Percentiles rank a stretch among this genome's conserved stretches.
These are phyloP conservation scores for Gymnodraco acuticeps DNA, from an alignment of 2,797 vertebrate genomes.

Conservation along the genomic window DNA sequence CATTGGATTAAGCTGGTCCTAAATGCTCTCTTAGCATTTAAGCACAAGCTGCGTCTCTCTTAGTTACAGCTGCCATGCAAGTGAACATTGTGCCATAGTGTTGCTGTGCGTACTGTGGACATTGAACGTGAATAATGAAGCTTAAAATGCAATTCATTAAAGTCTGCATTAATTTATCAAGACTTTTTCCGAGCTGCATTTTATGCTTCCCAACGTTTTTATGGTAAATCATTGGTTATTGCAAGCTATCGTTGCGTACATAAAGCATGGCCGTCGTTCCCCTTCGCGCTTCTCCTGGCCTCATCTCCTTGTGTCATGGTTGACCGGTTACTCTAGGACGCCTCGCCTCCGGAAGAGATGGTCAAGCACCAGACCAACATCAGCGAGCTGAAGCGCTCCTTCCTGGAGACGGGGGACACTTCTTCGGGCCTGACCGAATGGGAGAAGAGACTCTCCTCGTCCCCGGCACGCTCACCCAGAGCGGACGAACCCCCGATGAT, in stretches of 20 bases:
- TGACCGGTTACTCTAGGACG: slow-evolving; percentile 85
- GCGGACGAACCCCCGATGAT: slow-evolving; percentile 91
- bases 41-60: slow-evolving; percentile 37
- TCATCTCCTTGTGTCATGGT: slow-evolving; percentile 75
- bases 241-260: slow-evolving; percentile 53
- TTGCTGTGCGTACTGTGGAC: slow-evolving; percentile 6
- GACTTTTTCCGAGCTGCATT: slow-evolving; percentile 42
- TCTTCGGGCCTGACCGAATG: slow-evolving; percentile 89
- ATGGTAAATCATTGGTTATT: slow-evolving; percentile 36
- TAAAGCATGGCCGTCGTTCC: slow-evolving; percentile 68
- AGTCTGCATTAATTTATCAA: slow-evolving; percentile 7
- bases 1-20: slow-evolving; percentile 32
- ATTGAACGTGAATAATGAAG: slow-evolving; percentile 23
- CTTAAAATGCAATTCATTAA: slow-evolving; percentile 34
- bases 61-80: slow-evolving; percentile 17
- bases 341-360: slow-evolving; percentile 89
- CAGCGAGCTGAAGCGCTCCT: slow-evolving; percentile 96
- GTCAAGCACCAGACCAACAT: slow-evolving; percentile 95
- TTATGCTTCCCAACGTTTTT: slow-evolving; percentile 18
- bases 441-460: slow-evolving; percentile 95
- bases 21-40: slow-evolving; percentile 69
- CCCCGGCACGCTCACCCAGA: slow-evolving; percentile 84
- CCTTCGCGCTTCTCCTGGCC: slow-evolving; percentile 27
- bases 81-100: slow-evolving; percentile 4
- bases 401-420: slow-evolving; percentile 91